Evolutionary conservation across 2,888 invertebrate species (phyloP), one percentile per base, ranked within the genome.

Genomic region (Drosophila stalkeri): DNA sequence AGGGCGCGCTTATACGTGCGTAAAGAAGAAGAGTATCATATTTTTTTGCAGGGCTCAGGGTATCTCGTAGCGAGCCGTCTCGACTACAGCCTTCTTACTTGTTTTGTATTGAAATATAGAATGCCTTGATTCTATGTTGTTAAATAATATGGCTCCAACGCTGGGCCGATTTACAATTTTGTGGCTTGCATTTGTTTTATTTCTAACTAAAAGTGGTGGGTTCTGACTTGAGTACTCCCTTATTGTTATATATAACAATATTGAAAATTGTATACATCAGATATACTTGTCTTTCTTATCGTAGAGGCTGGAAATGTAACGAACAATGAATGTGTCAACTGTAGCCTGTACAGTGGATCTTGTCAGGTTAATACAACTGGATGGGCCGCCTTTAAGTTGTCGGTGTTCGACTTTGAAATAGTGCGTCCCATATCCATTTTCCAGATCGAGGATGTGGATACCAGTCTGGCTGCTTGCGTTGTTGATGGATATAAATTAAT

Each of bases 291-390:
- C 9, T 27, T 16, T 23, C 3, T 47, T 4, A n/a, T 49, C 39
- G 20, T 39, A 55, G 61, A 44, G 14, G 12, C 44, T 1, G 9
- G 4, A 18, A 16, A 18, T 59, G 14, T 27, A 6, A 1, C n/a
- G 6, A 43, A 47, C 7, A 64, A 75, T 47, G 73, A 75, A 35
- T 73, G 73, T 37, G 41, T 73, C 11, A 47, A 73, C 46, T 75
- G 73, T 6, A 27, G 9, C 6, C 0, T 12, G 1, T 46, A 56
- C 4, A 57, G 46, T 11, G 52, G 20, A 14, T n/a, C n/a, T 1
- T 73, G 73, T 49, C 11, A 16, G 12, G 27, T 59, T 3, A 7
- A 16, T 0, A 16, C 2, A 0, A 47, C 75, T 0, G 75, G 75
- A 2, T 56, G 61, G 61, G 20, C n/a, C 2, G 12, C 47, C 14